phyloP scores from a whole-genome alignment of 2,797 vertebrate species.

The Borostomias antarcticus region DNA sequence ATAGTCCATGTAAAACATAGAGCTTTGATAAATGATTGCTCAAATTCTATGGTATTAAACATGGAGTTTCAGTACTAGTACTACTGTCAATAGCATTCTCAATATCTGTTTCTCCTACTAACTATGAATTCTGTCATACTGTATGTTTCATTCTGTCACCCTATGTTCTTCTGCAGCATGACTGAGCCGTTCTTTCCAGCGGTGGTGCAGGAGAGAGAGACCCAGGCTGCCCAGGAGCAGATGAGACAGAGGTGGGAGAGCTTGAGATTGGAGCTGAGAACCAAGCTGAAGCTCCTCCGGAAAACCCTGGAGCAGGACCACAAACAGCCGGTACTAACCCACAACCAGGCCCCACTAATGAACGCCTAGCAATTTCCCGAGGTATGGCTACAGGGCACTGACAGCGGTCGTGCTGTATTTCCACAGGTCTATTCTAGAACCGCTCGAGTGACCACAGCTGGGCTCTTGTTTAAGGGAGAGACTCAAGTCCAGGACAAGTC shows the following conservation, averaged over 20 bases:
- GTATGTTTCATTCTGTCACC: slow-evolving; percentile 4
- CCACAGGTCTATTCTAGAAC: slow-evolving; percentile 84
- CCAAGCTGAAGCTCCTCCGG: slow-evolving; percentile 88
- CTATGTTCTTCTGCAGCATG: slow-evolving; percentile 66
- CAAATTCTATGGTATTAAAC: too few species aligned
- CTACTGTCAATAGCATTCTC: neutral
- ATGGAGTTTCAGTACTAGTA: neutral
- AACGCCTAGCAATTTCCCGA: neutral
- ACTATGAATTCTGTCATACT: slow-evolving; percentile 1
- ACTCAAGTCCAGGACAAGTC: slow-evolving; percentile 75
- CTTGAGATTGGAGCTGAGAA: slow-evolving; percentile 86
- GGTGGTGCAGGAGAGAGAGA: slow-evolving; percentile 78
- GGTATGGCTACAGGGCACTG: neutral
- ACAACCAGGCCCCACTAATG: neutral
- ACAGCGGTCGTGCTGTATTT: neutral
- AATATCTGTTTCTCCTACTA: neutral
- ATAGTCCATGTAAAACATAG: too few species aligned
- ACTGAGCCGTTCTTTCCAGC: slow-evolving; percentile 77
- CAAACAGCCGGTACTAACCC: slow-evolving; percentile 81
- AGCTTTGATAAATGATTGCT: too few species aligned
- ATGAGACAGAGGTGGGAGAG: slow-evolving; percentile 93
- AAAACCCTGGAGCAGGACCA: slow-evolving; percentile 87
- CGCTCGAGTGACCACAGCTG: slow-evolving; percentile 76
- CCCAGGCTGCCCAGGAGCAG: slow-evolving; percentile 72
- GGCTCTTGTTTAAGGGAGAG: slow-evolving; percentile 81